Conservation (phyloP, 2,113 vertebrate genomes). For the Eurypyga helias region DNA sequence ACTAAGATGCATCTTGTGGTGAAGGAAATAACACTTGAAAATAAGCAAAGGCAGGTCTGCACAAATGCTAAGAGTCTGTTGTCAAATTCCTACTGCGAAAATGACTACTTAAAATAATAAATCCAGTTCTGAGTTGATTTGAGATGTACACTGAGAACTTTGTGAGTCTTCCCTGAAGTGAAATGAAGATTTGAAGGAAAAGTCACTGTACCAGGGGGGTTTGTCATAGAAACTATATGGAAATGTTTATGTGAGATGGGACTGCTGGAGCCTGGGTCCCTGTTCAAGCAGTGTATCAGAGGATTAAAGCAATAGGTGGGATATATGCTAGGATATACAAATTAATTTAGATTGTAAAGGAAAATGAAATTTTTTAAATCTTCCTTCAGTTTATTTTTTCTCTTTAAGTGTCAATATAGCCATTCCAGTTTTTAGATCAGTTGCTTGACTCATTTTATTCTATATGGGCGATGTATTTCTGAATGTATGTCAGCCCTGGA, state of each 20-base stretch:
- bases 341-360: background rate
- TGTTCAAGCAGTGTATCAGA: background rate
- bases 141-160: background rate
- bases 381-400: background rate
- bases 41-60: background rate
- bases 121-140: background rate
- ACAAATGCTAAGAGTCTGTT: background rate
- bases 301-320: background rate
- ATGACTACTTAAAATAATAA: background rate
- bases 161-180: background rate
- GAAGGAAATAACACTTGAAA: background rate
- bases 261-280: background rate
- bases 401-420: background rate
- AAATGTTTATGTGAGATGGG: background rate
- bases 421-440: background rate
- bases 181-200: background rate
- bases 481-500: background rate
- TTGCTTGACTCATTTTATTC: background rate
- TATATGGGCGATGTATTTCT: background rate
- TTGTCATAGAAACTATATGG: background rate
- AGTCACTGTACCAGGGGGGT: background rate
- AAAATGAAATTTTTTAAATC: background rate
- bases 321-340: background rate
- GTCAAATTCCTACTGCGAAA: background rate
- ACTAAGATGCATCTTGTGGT: background rate